Evolutionary conservation across 2,797 vertebrate species (phyloP), one percentile per base, ranked within the genome.

Genomic region (Bucorvus abyssinicus): DNA sequence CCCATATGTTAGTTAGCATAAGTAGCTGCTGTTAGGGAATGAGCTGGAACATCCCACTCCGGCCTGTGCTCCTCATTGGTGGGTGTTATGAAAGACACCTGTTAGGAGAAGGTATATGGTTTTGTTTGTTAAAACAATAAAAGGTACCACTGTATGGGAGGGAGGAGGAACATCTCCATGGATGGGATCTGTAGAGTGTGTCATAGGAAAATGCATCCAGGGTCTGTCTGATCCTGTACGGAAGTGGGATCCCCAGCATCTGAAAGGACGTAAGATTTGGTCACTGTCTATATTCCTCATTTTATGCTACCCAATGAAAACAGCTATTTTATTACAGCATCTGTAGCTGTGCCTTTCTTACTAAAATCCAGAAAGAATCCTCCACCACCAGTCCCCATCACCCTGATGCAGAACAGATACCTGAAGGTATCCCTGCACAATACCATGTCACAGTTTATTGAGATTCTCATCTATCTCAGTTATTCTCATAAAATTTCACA

Each of bases 251-350:
- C 18, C 10, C 22, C 0, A 1, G 34, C 12, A 73, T 30, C 26
- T 2, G 1, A 85, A 82, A 15, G 8, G 13, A 29, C 3, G 1
- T 24, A 71, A 73, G 50, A 34, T 69, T 80, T 77, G 8, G 47
- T 88, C 5, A 5, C 4, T 61, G 15, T n/a, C 53, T 68, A 4
- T 50, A 42, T 32, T 69, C 8, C 24, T 86, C 15, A 29, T 77
- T 83, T 70, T 40, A 71, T 36, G 81, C 40, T 23, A 44, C 22
- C 4, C 78, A 56, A 93, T 92, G 88, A 81, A 90, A 88, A 12
- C 21, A 89, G 4, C 8, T 75, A 27, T 84, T 84, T 82, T 71
- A 91, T 82, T 89, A 87, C 52, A 57, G 27, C 1, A 0, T 52
- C 29, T 13, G 30, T 49, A 79, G 20, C 22, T 73, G 22, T 27